These are phyloP conservation scores for Hyposmocoma kahamanoa DNA, from an alignment of 1,140 invertebrate genomes.

Conservation along the genomic window DNA sequence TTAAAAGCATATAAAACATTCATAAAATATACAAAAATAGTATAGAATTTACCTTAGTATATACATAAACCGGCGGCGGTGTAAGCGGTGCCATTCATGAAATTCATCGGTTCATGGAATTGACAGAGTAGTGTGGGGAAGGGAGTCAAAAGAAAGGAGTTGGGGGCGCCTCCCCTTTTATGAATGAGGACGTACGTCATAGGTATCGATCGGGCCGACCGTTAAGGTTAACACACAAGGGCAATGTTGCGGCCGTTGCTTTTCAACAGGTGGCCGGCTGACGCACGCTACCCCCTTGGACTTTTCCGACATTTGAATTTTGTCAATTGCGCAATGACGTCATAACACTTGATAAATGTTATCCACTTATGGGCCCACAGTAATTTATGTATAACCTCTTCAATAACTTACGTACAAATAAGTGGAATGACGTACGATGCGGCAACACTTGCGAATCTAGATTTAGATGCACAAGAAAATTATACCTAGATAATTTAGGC, in stretches of 20 bases:
- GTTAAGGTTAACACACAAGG: slow-evolving; percentile 54
- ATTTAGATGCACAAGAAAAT: too few species aligned
- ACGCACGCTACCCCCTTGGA: slow-evolving; percentile 39
- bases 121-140: slow-evolving; percentile 23
- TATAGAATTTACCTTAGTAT: too few species aligned
- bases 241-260: slow-evolving; percentile 33
- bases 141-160: slow-evolving; percentile 11
- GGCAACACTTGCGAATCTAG: too few species aligned
- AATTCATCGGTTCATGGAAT: slow-evolving; percentile 34
- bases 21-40: too few species aligned
- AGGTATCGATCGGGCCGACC: slow-evolving; percentile 43
- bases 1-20: too few species aligned
- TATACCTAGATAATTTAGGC: too few species aligned
- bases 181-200: slow-evolving; percentile 70
- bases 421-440: too few species aligned
- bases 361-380: neutral
- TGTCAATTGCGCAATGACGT: slow-evolving; percentile 47
- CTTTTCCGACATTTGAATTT: slow-evolving; percentile 38
- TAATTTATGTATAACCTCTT: neutral
- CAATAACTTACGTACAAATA: too few species aligned
- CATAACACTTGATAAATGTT: slow-evolving; percentile 30
- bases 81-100: slow-evolving; percentile 56
- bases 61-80: slow-evolving; percentile 5
- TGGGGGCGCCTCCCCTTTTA: slow-evolving; percentile 40
- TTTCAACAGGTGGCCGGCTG: slow-evolving; percentile 62